Conservation (phyloP, 2,797 vertebrate genomes). For the Neosalanx taihuensis region DNA sequence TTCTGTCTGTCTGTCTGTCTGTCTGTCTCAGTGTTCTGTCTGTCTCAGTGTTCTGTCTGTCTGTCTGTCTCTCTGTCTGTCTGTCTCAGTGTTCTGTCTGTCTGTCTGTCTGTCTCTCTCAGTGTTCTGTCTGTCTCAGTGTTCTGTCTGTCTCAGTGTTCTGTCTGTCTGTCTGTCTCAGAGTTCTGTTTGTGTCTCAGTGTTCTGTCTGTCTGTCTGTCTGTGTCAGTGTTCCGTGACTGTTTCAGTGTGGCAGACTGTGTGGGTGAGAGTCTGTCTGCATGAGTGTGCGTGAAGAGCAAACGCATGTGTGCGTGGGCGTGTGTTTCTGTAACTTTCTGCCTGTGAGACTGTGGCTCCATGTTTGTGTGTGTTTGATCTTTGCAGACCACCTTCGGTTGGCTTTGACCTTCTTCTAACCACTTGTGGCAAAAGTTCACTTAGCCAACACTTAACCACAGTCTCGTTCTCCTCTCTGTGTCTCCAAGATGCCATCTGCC, state of each 20-base stretch:
- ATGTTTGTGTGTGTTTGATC: slow-evolving; percentile 46
- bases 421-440: slow-evolving; percentile 62
- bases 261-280: slow-evolving; percentile 2
- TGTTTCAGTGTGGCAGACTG: slow-evolving; percentile 6
- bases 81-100: slow-evolving; percentile 31
- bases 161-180: slow-evolving; percentile 28
- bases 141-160: slow-evolving; percentile 5
- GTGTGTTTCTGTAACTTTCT: neutral
- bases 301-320: slow-evolving; percentile 24
- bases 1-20: neutral
- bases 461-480: slow-evolving; percentile 47
- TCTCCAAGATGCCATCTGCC: slow-evolving; percentile 45
- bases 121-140: no score
- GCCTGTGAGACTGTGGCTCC: slow-evolving; percentile 6
- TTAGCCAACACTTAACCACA: slow-evolving; percentile 50
- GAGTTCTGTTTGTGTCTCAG: neutral
- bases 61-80: slow-evolving; percentile 19
- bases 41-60: neutral
- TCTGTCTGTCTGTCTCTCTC: slow-evolving; percentile 31
- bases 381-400: slow-evolving; percentile 52
- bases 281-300: slow-evolving; percentile 32
- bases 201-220: slow-evolving; percentile 7
- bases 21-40: slow-evolving; percentile 1
- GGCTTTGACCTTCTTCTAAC: slow-evolving; percentile 69
- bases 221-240: slow-evolving; percentile 1